Evolutionary conservation across 2,113 vertebrate genomes (phyloP).

Genomic region (Colaptes auratus): DNA sequence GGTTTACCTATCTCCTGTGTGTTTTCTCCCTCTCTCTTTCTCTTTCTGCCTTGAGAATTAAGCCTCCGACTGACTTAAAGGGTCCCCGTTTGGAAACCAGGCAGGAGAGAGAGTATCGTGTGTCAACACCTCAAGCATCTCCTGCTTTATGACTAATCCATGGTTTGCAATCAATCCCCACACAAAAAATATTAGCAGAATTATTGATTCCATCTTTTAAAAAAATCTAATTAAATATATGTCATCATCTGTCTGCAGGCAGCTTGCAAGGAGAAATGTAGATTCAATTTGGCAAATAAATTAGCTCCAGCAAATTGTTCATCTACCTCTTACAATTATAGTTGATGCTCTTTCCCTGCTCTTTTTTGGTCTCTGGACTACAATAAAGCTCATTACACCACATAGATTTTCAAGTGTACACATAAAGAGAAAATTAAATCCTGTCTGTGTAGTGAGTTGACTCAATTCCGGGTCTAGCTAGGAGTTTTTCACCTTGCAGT

Average conservation of each 20-base stretch:
- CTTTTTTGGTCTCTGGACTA: neutral
- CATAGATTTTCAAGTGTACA: neutral
- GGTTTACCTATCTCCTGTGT: neutral
- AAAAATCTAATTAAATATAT: neutral
- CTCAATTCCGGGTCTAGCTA: neutral
- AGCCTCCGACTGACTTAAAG: neutral
- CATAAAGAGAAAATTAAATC: slow-evolving; percentile 1
- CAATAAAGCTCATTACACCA: neutral
- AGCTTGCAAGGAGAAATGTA: neutral
- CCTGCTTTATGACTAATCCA: neutral
- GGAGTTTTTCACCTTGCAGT: neutral
- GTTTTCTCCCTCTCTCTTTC: neutral
- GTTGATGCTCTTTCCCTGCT: neutral
- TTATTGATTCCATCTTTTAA: neutral
- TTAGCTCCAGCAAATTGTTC: neutral
- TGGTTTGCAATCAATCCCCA: neutral
- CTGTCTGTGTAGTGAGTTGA: neutral
- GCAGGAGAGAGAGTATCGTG: neutral
- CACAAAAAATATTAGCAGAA: neutral
- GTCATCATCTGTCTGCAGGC: neutral
- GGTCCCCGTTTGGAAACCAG: neutral
- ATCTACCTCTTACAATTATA: neutral
- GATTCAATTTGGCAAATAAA: slow-evolving; percentile 18
- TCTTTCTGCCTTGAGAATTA: neutral
- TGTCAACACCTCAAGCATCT: neutral